These are phyloP conservation scores for Melipona quadrifasciata DNA, from an alignment of 1,140 invertebrate species.

Conservation along the genomic window DNA sequence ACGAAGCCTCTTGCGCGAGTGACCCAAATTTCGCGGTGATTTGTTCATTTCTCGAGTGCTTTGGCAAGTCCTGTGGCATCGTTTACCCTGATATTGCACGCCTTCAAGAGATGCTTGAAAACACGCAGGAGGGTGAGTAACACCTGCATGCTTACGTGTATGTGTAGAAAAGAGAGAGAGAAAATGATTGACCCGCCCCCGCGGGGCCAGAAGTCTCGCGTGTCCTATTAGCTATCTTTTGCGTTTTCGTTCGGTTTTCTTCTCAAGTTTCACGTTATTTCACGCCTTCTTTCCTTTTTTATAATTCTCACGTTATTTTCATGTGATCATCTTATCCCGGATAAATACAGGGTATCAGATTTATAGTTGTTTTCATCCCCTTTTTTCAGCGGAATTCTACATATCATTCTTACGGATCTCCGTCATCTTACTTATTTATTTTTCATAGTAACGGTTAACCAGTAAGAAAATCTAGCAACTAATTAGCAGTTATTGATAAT, in stretches of 20 bases:
- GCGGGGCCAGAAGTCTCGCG: conserved; percentile 60
- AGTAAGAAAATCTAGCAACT: neutral
- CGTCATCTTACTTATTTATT: neutral
- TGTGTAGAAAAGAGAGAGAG: conserved; percentile 37
- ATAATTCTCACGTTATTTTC: neutral
- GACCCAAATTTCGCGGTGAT: conserved; percentile 98
- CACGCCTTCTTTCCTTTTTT: too few relatives aligned
- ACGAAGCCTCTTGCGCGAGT: conserved; percentile 92
- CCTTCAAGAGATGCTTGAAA: conserved; percentile 93
- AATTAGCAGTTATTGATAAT: neutral
- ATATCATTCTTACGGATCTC: neutral
- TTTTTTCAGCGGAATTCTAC: conserved; percentile 5
- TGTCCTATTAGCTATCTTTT: conserved; percentile 56
- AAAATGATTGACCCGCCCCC: conserved; percentile 63
- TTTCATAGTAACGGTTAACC: neutral
- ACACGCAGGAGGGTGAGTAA: conserved; percentile 90
- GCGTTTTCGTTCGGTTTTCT: conserved; percentile 12
- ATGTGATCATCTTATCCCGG: too few relatives aligned
- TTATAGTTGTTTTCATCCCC: conserved; percentile 37
- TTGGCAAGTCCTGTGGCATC: conserved; percentile 90
- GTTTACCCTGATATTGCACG: conserved; percentile 89
- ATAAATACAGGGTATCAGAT: neutral
- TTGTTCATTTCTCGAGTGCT: conserved; percentile 95
- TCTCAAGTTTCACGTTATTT: neutral
- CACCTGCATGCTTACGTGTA: conserved; percentile 41